Conservation (phyloP, 2,797 vertebrate genomes). For the Typhlichthys eigenmanni region DNA sequence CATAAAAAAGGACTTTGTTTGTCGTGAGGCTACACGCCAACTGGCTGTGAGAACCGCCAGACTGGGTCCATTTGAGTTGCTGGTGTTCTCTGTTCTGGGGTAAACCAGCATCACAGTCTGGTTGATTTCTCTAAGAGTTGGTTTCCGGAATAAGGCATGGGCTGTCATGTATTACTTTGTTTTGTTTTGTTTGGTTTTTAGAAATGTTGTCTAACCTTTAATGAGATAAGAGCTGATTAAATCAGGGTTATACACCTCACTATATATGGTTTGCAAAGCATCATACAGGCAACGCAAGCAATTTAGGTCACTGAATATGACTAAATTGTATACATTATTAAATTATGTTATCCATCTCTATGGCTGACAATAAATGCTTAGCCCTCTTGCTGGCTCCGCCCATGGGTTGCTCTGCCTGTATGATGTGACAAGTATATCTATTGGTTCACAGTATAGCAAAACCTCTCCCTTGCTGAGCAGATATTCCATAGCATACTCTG, state of each 20-base stretch:
- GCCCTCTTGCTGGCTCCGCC: not conserved
- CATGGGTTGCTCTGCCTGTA: not conserved
- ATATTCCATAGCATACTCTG: conserved; percentile 51
- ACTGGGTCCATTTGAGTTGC: conserved; percentile 10
- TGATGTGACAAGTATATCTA: not conserved
- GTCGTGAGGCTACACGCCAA: not conserved
- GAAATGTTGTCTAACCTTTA: too few relatives aligned
- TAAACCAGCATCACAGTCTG: conserved; percentile 16
- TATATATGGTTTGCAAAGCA: not conserved
- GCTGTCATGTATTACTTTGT: conserved; percentile 15
- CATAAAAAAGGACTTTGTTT: conserved; percentile 8
- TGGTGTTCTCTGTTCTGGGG: conserved; percentile 9
- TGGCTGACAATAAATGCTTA: too few relatives aligned
- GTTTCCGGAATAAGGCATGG: not conserved
- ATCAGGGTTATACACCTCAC: not conserved
- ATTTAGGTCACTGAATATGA: too few relatives aligned
- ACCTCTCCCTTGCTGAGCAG: conserved; percentile 57
- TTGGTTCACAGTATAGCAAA: conserved; percentile 14
- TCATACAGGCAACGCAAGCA: too few relatives aligned
- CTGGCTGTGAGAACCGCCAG: conserved; percentile 14
- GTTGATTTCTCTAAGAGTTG: not conserved
- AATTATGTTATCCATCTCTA: too few relatives aligned
- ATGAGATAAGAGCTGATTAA: not conserved
- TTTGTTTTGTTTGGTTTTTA: conserved; percentile 4
- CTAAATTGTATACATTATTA: too few relatives aligned